Conservation (phyloP, 1,140 invertebrate genomes). For the Helicorthomorpha holstii region DNA sequence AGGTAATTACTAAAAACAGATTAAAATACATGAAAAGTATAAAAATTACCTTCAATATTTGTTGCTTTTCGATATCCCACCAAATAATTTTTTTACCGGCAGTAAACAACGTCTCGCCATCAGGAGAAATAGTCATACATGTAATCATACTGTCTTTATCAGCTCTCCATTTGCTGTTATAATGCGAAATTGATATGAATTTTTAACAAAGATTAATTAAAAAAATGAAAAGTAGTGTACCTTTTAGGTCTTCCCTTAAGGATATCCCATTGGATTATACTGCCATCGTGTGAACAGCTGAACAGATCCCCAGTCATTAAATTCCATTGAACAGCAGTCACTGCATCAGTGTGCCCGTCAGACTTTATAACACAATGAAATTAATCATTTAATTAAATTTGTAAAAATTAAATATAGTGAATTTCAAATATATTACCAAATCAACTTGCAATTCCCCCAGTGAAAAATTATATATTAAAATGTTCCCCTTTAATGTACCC, state of each 20-base stretch:
- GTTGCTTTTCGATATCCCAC: slow-evolving; percentile 39
- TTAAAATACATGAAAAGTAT: too few relatives aligned
- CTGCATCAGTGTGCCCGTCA: slow-evolving; percentile 31
- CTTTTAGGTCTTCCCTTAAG: slow-evolving; percentile 23
- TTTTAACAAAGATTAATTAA: not conserved
- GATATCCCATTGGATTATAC: slow-evolving; percentile 33
- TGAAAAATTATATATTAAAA: slow-evolving; percentile 44
- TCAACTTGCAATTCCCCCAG: slow-evolving; percentile 37
- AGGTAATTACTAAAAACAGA: too few relatives aligned
- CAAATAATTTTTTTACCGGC: slow-evolving; percentile 44
- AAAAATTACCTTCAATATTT: slow-evolving; percentile 35
- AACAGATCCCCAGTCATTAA: slow-evolving; percentile 26
- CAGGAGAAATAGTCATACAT: slow-evolving; percentile 32
- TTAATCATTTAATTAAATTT: slow-evolving; percentile 1
- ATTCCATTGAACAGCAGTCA: slow-evolving; percentile 35
- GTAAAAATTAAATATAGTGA: not conserved
- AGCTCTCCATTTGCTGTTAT: slow-evolving; percentile 36
- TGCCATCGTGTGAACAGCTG: slow-evolving; percentile 30
- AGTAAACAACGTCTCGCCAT: slow-evolving; percentile 41
- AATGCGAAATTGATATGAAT: slow-evolving; percentile 9
- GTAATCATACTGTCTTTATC: slow-evolving; percentile 45
- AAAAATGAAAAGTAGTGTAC: slow-evolving; percentile 15
- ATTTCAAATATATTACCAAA: slow-evolving; percentile 17
- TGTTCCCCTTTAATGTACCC: slow-evolving; percentile 42
- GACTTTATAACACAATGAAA: slow-evolving; percentile 12